phyloP scores from a whole-genome alignment of 2,797 vertebrate genomes.

The Gymnoscopelus microlampas region DNA sequence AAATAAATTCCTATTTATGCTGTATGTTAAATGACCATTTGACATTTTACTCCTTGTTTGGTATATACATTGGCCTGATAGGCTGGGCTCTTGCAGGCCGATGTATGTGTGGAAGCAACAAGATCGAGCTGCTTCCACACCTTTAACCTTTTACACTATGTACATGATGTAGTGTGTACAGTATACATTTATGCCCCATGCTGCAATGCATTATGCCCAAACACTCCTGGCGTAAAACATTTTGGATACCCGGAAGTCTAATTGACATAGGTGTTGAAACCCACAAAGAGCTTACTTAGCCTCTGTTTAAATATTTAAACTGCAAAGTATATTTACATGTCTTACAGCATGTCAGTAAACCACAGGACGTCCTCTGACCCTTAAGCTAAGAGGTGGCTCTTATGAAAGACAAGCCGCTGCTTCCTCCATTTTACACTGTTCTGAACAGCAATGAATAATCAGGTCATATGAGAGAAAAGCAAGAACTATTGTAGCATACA shows the following conservation, averaged over 20 bases:
- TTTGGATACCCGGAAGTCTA: conserved; percentile 6
- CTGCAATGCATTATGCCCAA: conserved; percentile 1
- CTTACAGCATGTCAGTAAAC: conserved; percentile 5
- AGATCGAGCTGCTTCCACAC: background rate
- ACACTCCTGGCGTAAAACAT: conserved; percentile 12
- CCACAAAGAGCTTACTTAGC: conserved; percentile 8
- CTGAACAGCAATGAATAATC: background rate
- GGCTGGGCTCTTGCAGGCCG: background rate
- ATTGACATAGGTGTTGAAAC: conserved; percentile 7
- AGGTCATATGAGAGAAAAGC: background rate
- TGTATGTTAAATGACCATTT: background rate
- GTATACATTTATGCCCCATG: conserved; percentile 4
- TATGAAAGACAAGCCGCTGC: background rate
- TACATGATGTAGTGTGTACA: no score
- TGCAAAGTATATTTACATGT: conserved; percentile 36
- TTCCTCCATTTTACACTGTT: background rate
- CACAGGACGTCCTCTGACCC: conserved; percentile 18
- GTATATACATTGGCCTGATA: no score
- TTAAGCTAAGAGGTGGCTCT: background rate
- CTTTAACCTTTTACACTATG: background rate
- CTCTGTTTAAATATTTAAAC: conserved; percentile 34
- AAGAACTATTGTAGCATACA: background rate
- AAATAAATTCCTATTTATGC: background rate
- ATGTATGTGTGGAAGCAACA: no score
- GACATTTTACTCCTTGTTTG: background rate